Evolutionary conservation across 53 echinoderm and acorn worm species (phyloP).

Genomic region (Arbacia lixula): DNA sequence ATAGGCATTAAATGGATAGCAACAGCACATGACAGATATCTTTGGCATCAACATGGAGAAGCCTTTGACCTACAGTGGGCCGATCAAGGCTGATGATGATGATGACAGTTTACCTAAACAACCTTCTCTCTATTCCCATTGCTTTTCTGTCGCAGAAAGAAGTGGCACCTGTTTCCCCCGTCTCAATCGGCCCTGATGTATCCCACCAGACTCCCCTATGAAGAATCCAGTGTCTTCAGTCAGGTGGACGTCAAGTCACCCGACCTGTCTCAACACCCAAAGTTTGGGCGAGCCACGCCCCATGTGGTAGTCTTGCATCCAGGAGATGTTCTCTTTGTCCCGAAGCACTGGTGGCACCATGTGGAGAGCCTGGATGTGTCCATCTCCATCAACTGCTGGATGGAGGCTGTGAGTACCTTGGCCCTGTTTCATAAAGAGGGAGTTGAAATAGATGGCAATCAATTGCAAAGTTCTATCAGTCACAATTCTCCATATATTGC

Average conservation of each 20-base stretch:
- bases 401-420: constrained; percentile 89
- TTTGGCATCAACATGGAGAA: too few species aligned
- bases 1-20: too few species aligned
- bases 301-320: constrained; percentile 74
- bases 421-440: too few species aligned
- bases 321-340: constrained; percentile 90
- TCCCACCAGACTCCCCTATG: constrained; percentile 92
- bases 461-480: too few species aligned
- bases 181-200: constrained; percentile 77
- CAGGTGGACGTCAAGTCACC: constrained; percentile 80
- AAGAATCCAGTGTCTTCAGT: constrained; percentile 95
- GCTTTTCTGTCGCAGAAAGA: constrained; percentile 64
- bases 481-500: too few species aligned
- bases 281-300: constrained; percentile 73
- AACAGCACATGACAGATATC: too few species aligned
- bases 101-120: too few species aligned
- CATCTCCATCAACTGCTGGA: constrained; percentile 91
- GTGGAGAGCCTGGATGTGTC: constrained; percentile 84
- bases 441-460: too few species aligned
- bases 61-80: too few species aligned
- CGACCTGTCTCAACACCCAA: constrained; percentile 65
- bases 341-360: constrained; percentile 97
- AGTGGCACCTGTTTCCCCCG: constrained; percentile 94
- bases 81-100: too few species aligned
- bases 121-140: background rate